Evolutionary conservation across 2,113 vertebrate species (phyloP).

Genomic region (Collichthys lucidus): DNA sequence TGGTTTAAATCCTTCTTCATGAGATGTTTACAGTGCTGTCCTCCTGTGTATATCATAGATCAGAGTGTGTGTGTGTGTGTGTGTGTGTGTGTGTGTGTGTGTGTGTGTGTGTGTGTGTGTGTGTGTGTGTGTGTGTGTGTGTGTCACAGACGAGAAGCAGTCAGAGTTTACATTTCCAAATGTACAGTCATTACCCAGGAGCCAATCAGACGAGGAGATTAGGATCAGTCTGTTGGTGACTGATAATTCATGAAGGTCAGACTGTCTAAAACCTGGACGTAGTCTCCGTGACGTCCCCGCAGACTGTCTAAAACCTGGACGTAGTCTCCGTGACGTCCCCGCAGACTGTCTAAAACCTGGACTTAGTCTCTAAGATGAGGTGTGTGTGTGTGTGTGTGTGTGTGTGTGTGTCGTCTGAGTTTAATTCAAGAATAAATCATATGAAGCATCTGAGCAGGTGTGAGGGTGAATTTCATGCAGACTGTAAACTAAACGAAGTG

Average conservation of each 20-base stretch:
- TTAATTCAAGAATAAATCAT: too few species aligned
- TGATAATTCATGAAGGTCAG: background rate
- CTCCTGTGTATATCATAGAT: background rate
- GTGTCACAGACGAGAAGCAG: constrained; percentile 1
- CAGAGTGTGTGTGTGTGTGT: too few species aligned
- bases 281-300: too few species aligned
- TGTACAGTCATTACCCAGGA: constrained; percentile 16
- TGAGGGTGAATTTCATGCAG: background rate
- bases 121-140: background rate
- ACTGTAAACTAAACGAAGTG: background rate
- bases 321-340: too few species aligned
- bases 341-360: too few species aligned
- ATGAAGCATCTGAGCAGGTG: constrained; percentile 15
- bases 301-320: too few species aligned
- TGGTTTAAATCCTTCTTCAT: background rate
- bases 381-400: too few species aligned
- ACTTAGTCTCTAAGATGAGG: too few species aligned
- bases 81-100: too few species aligned
- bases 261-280: too few species aligned
- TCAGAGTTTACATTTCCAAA: constrained; percentile 34
- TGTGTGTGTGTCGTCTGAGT: too few species aligned
- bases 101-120: too few species aligned
- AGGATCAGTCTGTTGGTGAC: constrained; percentile 1
- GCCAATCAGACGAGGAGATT: constrained; percentile 31
- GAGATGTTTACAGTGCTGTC: background rate